Conservation (phyloP, 2,888 invertebrate species). For the Agrotis exclamationis region DNA sequence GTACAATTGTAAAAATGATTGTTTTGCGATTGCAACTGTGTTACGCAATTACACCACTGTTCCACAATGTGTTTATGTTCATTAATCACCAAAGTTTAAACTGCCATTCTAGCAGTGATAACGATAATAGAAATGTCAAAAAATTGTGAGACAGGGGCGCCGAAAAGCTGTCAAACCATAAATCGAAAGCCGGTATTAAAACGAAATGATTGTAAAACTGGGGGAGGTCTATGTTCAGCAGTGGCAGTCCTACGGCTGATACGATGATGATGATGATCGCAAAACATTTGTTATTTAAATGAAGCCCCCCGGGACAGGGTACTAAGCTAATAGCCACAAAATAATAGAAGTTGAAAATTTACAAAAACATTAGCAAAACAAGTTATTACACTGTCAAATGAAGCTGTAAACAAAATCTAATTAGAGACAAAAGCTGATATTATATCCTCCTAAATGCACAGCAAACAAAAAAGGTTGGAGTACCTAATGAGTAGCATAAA, state of each 20-base stretch:
- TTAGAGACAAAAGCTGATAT: conserved; percentile 2
- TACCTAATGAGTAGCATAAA: no score
- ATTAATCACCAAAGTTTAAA: not conserved
- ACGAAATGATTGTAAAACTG: no score
- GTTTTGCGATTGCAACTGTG: not conserved
- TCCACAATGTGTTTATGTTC: not conserved
- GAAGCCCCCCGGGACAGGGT: no score
- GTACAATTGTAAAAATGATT: not conserved
- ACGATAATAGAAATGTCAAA: not conserved
- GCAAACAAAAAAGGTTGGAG: no score
- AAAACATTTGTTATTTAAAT: no score
- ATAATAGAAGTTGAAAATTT: not conserved
- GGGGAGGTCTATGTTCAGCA: no score
- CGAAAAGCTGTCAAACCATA: no score
- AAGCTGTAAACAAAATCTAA: conserved; percentile 7
- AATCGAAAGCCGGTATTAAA: no score
- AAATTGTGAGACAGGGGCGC: not conserved
- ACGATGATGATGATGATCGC: no score
- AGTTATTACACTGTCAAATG: not conserved
- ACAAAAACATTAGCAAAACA: not conserved
- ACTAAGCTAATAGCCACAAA: no score
- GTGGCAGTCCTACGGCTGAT: no score
- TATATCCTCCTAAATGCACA: not conserved
- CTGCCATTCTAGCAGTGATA: not conserved
- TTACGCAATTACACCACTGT: not conserved